Conservation (phyloP, 2,113 vertebrate genomes). For the Rhynchomys soricoides region DNA sequence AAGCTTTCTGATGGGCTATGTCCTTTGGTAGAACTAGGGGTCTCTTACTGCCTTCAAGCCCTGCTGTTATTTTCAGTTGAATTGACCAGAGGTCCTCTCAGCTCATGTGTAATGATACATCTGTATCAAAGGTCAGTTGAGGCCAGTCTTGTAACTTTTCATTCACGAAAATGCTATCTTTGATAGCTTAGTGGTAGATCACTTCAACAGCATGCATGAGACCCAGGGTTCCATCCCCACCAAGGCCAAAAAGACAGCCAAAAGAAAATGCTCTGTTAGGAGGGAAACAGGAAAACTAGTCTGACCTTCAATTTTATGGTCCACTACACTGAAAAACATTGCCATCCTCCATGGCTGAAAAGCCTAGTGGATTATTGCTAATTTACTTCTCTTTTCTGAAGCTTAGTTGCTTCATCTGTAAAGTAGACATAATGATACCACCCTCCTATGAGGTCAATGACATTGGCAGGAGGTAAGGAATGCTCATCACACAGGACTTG, state of each 20-base stretch:
- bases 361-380: background rate
- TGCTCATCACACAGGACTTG: background rate
- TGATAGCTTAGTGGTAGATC: background rate
- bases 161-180: background rate
- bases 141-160: background rate
- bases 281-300: rapidly evolving
- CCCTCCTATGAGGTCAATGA: background rate
- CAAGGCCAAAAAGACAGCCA: background rate
- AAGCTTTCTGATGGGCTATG: background rate
- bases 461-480: background rate
- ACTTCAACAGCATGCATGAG: background rate
- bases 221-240: background rate
- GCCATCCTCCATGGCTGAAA: background rate
- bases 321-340: background rate
- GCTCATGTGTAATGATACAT: background rate
- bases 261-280: background rate
- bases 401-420: background rate
- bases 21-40: background rate
- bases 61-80: background rate
- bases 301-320: background rate
- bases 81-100: background rate
- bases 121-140: background rate
- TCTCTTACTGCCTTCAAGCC: background rate
- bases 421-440: background rate
- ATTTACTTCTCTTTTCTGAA: background rate